Evolutionary conservation across 2,888 invertebrate genomes (phyloP).

Genomic region (Metallyticus violacea): DNA sequence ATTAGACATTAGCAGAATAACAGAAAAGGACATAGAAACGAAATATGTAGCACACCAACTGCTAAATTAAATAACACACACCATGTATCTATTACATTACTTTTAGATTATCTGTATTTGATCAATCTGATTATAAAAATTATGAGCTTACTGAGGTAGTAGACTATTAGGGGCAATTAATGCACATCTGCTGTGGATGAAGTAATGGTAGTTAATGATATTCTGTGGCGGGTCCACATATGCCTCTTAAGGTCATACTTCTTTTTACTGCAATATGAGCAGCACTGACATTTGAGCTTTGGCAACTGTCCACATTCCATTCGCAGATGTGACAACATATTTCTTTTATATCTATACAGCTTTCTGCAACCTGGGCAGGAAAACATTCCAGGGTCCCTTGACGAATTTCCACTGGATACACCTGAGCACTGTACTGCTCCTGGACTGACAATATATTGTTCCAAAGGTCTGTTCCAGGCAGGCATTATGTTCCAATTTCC

Average conservation of each 20-base stretch:
- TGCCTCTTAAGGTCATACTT: slow-evolving; percentile 23
- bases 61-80: no score
- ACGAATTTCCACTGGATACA: neutral
- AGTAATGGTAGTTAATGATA: neutral
- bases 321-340: slow-evolving; percentile 44
- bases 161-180: no score
- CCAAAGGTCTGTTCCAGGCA: neutral
- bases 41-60: no score
- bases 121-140: no score
- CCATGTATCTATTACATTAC: no score
- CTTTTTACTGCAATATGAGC: slow-evolving; percentile 34
- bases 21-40: no score
- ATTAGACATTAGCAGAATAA: no score
- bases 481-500: neutral
- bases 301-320: slow-evolving; percentile 47
- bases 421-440: neutral
- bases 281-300: slow-evolving; percentile 44
- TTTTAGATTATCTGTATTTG: no score
- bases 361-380: slow-evolving; percentile 15
- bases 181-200: neutral
- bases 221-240: slow-evolving; percentile 10
- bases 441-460: neutral
- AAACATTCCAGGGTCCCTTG: neutral
- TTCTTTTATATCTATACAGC: slow-evolving; percentile 14
- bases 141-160: no score